phyloP scores from a whole-genome alignment of 2,888 invertebrate genomes.

The Galerucella calmariensis region DNA sequence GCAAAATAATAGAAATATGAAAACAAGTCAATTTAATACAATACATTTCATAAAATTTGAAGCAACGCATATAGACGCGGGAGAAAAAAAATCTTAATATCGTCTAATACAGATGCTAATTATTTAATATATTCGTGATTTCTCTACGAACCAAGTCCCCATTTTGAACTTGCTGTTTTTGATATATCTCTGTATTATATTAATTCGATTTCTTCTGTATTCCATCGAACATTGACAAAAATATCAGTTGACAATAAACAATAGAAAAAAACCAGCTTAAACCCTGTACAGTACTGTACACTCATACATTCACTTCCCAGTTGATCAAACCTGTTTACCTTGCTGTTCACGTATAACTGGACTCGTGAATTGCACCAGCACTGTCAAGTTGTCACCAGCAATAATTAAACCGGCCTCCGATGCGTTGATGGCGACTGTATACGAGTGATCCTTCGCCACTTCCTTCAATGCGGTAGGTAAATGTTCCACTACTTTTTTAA shows the following conservation, averaged over 20 bases:
- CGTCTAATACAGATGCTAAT: too few relatives aligned
- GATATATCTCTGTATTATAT: not conserved
- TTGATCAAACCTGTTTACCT: constrained; percentile 64
- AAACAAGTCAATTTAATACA: not conserved
- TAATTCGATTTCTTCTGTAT: not conserved
- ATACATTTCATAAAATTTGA: not conserved
- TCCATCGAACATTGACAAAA: constrained; percentile 18
- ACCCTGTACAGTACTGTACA: constrained; percentile 63
- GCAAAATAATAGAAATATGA: too few relatives aligned
- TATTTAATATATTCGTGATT: too few relatives aligned
- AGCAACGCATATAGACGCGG: not conserved
- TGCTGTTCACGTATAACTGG: constrained; percentile 90
- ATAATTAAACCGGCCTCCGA: constrained; percentile 89
- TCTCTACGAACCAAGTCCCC: not conserved
- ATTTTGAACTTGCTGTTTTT: not conserved
- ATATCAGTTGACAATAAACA: constrained; percentile 54
- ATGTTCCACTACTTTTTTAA: constrained; percentile 84
- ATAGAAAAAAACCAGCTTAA: constrained; percentile 59
- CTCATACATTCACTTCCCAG: constrained; percentile 39
- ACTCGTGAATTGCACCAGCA: constrained; percentile 91
- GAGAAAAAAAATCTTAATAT: too few relatives aligned
- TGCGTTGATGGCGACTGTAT: constrained; percentile 84
- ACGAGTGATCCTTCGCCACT: constrained; percentile 80
- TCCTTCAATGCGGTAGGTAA: constrained; percentile 82
- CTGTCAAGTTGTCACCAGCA: constrained; percentile 82